A percentile compares a stretch with the other conserved stretches of the same genome.
Conservation (phyloP, 2,113 vertebrate genomes). For the Cyanoderma ruficeps region DNA sequence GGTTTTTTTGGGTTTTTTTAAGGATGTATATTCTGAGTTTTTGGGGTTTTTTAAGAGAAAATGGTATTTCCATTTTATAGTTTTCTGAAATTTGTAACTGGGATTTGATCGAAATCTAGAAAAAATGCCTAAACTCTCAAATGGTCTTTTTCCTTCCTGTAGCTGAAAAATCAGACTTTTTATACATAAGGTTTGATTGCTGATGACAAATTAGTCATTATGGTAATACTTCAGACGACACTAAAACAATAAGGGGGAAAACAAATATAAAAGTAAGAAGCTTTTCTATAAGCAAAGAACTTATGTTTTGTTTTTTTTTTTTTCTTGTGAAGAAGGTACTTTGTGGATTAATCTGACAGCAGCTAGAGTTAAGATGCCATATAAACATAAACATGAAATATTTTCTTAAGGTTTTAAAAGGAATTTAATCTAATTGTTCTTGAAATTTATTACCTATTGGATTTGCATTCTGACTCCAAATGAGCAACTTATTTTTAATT, state of each 20-base stretch:
- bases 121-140: background rate
- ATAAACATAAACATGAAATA: background rate
- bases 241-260: background rate
- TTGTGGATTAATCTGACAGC: background rate
- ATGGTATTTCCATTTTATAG: rapidly evolving
- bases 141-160: background rate
- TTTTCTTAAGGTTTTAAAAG: background rate
- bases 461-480: slow-evolving; percentile 6
- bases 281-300: background rate
- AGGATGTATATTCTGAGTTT: background rate
- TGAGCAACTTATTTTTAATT: slow-evolving; percentile 58
- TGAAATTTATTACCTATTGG: slow-evolving; percentile 19
- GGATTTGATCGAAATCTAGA: background rate
- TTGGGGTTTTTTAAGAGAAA: background rate
- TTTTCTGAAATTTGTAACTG: background rate
- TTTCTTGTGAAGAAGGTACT: background rate
- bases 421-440: background rate
- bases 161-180: background rate
- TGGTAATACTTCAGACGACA: background rate
- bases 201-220: background rate
- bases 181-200: background rate
- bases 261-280: background rate
- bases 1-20: background rate
- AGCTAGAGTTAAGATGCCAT: background rate
- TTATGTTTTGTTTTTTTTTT: background rate